A percentile compares a stretch with the other conserved stretches of the same genome.
Conservation (phyloP, 2,888 invertebrate genomes). For the Phaedon cochleariae region DNA sequence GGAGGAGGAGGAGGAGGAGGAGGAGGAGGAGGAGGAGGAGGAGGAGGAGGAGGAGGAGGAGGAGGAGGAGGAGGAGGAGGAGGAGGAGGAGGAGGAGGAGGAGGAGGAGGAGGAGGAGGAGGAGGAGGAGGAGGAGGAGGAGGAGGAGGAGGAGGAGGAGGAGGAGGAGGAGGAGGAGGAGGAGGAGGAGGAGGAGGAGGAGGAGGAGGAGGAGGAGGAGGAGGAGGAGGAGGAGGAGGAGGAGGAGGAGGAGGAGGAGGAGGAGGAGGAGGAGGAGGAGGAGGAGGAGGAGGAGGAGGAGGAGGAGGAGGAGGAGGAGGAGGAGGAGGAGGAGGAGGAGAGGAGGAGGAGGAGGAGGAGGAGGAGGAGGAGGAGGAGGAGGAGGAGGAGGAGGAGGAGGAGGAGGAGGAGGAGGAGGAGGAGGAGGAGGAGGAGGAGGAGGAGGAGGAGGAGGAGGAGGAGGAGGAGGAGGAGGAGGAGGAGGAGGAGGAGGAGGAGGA, state of each 20-base stretch:
- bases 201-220: background rate
- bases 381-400: background rate
- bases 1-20: background rate
- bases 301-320: background rate
- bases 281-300: slow-evolving; percentile 4
- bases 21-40: background rate
- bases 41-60: background rate
- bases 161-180: background rate
- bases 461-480: background rate
- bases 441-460: background rate
- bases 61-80: background rate
- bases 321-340: background rate
- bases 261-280: background rate
- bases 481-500: background rate
- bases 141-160: background rate
- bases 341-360: background rate
- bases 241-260: slow-evolving; percentile 1
- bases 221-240: background rate
- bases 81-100: background rate
- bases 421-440: background rate
- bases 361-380: background rate
- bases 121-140: background rate
- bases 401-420: background rate
- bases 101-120: background rate
- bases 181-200: slow-evolving; percentile 3